A percentile compares a stretch with the other conserved stretches of the same genome.
Evolutionary conservation across 2,888 invertebrate species (phyloP).

Genomic region (Camptogramma bilineatum): DNA sequence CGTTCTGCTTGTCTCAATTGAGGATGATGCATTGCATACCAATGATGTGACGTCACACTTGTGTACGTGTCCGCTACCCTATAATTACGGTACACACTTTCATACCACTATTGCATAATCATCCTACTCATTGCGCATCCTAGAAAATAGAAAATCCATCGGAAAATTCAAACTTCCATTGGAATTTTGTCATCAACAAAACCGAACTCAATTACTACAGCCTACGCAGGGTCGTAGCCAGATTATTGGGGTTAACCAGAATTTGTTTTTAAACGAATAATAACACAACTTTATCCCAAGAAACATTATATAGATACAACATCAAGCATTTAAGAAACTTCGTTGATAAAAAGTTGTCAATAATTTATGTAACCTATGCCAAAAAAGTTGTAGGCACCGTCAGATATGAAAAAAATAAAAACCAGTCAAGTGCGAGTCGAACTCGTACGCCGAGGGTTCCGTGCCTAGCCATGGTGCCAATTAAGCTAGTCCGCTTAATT

Average conservation of each 20-base stretch:
- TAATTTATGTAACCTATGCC: too few relatives aligned
- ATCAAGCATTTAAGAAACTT: too few relatives aligned
- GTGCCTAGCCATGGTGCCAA: too few relatives aligned
- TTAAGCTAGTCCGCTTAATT: too few relatives aligned
- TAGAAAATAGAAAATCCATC: constrained; percentile 31
- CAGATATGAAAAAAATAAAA: too few relatives aligned
- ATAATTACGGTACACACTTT: neutral
- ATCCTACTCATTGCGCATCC: neutral
- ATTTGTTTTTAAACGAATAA: neutral
- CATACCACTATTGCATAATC: neutral
- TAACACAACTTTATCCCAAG: neutral
- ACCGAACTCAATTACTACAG: constrained; percentile 32
- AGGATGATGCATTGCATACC: constrained; percentile 7
- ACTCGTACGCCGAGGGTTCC: too few relatives aligned
- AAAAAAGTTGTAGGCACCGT: too few relatives aligned
- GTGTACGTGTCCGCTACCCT: neutral
- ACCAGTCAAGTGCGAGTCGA: too few relatives aligned
- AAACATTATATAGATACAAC: neutral
- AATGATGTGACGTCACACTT: constrained; percentile 9
- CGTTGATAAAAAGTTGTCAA: too few relatives aligned
- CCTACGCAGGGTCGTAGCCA: constrained; percentile 20
- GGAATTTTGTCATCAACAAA: constrained; percentile 35
- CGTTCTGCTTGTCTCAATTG: constrained; percentile 14
- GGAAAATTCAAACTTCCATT: constrained; percentile 28
- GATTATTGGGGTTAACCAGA: neutral